Base-by-base conservation (phyloP, 2,888 invertebrate species). In the Watsonalla binaria region DNA sequence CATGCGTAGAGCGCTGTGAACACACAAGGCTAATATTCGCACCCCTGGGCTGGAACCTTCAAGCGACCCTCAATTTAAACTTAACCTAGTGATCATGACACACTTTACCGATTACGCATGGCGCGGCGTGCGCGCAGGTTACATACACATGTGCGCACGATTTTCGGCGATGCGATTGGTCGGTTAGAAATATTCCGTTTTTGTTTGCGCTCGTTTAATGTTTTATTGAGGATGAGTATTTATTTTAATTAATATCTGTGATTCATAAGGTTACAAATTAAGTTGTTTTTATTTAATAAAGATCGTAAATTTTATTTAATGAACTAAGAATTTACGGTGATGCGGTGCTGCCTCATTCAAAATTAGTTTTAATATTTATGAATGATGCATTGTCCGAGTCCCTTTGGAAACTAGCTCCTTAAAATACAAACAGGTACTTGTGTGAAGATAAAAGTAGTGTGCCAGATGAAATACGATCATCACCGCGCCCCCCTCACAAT, bases 61-160 rank as follows among this genome's bases (percentile, higher is more conserved):
- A 65, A 66, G 72, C 63, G 82, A 80, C 82, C 82, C 82, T 82
- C 80, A 71, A 82, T 86, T 88, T 89, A 89, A 91, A 91, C 90
- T 90, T 91, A 86, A 91, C 91, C 91, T 78, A 91, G 82, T 91
- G 90, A 88, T 90, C 90, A 89, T 91, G 91, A 90, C 91, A 89
- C 72, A 90, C 87, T 85, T 79, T 71, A 70, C 70, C 81, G 89
- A 87, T 90, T 88, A 85, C 86, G 83, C 74, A 65, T 54, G 50
- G 55, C 39, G 65, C 68, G 72, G 80, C 68, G 68, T 66, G 63
- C 59, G 64, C 62, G 59, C 63, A 68, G 66, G 68, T 72, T 69
- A 72, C 74, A 74, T 76, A 67, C 72, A 71, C 66, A 59, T 42
- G 42, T 42, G 42, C 42, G 42, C 42, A 62, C 62, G 74, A 72